Evolutionary conservation across 2,797 vertebrate species (phyloP).

Genomic region (Rhinogobio ventralis): DNA sequence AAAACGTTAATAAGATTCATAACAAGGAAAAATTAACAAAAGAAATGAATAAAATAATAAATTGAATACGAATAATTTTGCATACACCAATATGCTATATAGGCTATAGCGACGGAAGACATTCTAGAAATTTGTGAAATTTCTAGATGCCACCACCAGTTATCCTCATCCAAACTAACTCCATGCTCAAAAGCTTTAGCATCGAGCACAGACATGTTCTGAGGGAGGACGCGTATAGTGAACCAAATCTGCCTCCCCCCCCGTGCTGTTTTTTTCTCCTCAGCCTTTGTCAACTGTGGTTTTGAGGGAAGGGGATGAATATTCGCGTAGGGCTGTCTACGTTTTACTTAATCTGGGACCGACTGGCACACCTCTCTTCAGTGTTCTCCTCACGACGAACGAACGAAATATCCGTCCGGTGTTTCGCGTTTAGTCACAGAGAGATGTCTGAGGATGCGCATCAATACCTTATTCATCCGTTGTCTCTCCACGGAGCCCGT

Average conservation of each 20-base stretch:
- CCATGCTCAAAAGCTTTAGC: conserved; percentile 22
- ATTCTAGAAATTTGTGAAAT: background rate
- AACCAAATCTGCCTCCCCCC: conserved; percentile 45
- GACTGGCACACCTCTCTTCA: conserved; percentile 45
- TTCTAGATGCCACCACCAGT: conserved; percentile 8
- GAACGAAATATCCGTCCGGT: conserved; percentile 37
- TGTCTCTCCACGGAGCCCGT: conserved; percentile 33
- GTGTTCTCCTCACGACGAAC: conserved; percentile 40
- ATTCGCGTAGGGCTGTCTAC: conserved; percentile 6
- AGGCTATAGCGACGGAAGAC: background rate
- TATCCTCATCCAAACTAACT: conserved; percentile 20
- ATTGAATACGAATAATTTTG: background rate
- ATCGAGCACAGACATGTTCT: conserved; percentile 27
- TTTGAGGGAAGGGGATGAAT: conserved; percentile 30
- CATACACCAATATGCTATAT: too few species aligned
- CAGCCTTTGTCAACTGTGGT: conserved; percentile 43
- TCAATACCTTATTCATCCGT: conserved; percentile 49
- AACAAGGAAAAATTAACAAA: background rate
- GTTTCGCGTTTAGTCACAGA: conserved; percentile 36
- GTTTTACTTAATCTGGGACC: conserved; percentile 36
- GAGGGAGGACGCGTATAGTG: conserved; percentile 6
- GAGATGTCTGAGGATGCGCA: conserved; percentile 48
- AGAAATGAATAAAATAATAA: background rate
- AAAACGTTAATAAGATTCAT: background rate
- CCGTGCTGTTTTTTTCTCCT: conserved; percentile 2